Conservation (phyloP, 2,797 vertebrate genomes). For the Mormyrus proboscirostris region DNA sequence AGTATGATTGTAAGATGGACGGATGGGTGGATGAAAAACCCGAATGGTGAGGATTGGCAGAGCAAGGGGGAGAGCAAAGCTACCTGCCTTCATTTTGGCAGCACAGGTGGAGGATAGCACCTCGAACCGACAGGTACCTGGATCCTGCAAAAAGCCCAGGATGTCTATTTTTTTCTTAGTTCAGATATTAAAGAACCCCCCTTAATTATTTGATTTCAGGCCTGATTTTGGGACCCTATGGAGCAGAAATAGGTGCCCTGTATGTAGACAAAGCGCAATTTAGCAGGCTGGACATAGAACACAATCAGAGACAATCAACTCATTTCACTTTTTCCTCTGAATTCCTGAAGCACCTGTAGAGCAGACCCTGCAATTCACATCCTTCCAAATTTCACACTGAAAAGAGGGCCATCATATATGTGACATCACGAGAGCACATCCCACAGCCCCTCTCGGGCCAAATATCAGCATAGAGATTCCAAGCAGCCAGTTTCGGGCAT, state of each 20-base stretch:
- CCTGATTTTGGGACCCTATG: not conserved
- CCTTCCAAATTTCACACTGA: not conserved
- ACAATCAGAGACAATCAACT: not conserved
- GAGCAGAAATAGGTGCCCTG: not conserved
- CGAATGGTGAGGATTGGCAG: not conserved
- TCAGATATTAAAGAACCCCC: not conserved
- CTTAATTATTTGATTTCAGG: not conserved
- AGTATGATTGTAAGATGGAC: not conserved
- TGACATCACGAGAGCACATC: not conserved
- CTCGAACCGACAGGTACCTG: not conserved
- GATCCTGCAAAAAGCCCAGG: not conserved
- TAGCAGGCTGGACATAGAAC: not conserved
- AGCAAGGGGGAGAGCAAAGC: not conserved
- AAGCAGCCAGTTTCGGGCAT: not conserved
- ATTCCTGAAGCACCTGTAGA: not conserved
- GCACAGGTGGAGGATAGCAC: not conserved
- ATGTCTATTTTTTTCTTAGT: not conserved
- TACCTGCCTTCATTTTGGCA: not conserved
- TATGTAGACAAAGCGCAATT: not conserved
- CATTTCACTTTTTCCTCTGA: not conserved
- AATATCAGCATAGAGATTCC: not conserved
- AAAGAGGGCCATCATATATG: not conserved
- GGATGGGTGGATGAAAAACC: not conserved
- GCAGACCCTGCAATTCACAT: not conserved
- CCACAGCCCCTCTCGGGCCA: not conserved